These are phyloP conservation scores for Zhuqinia jingwanae DNA, from an alignment of 2,888 invertebrate species.

Conservation along the genomic window DNA sequence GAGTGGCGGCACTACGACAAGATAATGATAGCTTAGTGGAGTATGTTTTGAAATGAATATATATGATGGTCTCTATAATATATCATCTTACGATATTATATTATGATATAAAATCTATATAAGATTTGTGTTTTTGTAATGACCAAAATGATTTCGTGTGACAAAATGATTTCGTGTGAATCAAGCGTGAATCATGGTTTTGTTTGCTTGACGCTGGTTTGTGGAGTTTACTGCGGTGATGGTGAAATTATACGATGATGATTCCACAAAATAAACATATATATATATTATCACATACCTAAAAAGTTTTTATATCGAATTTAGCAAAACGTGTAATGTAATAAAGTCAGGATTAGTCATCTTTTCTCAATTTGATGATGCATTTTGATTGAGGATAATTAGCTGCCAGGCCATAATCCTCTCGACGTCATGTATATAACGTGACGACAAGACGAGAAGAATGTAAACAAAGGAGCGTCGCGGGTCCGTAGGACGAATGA, in stretches of 20 bases:
- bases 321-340: background rate
- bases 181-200: constrained; percentile 8
- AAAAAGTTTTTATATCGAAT: constrained; percentile 30
- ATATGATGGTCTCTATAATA: constrained; percentile 1
- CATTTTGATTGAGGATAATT: constrained; percentile 58
- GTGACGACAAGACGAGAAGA: background rate
- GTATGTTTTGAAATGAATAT: constrained; percentile 41
- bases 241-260: background rate
- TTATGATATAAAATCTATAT: background rate
- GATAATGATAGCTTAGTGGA: constrained; percentile 60
- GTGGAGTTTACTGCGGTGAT: background rate
- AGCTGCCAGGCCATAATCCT: constrained; percentile 10
- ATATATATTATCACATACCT: background rate
- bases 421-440: constrained; percentile 53
- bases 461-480: constrained; percentile 65
- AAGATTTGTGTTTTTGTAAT: background rate
- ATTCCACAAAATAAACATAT: constrained; percentile 32
- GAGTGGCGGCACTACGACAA: constrained; percentile 65
- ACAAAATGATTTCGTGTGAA: background rate
- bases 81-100: background rate
- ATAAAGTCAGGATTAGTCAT: constrained; percentile 46
- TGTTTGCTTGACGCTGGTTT: background rate
- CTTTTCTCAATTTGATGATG: constrained; percentile 6
- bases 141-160: background rate
- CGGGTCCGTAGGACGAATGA: background rate